phyloP scores from a whole-genome alignment of 2,888 invertebrate species.

The Polyploca ridens region DNA sequence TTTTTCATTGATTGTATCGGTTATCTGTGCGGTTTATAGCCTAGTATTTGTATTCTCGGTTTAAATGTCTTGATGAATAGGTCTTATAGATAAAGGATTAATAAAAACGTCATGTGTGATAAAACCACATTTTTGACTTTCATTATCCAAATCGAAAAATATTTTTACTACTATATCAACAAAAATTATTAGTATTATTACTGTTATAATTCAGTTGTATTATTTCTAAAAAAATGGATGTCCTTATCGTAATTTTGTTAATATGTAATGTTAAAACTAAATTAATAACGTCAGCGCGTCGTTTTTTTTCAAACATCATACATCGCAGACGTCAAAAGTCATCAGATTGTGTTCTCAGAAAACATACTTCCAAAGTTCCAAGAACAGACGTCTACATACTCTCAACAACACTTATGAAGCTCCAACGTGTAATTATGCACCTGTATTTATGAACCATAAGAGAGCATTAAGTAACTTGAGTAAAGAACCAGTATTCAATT shows the following conservation, averaged over 20 bases:
- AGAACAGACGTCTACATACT: slow-evolving; percentile 42
- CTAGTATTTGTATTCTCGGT: neutral
- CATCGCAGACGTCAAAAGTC: neutral
- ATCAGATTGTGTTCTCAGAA: slow-evolving; percentile 51
- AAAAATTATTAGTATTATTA: no score
- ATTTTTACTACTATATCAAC: neutral
- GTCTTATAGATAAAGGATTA: neutral
- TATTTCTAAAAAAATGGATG: no score
- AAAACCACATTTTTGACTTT: neutral
- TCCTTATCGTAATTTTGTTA: no score
- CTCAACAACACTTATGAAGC: slow-evolving; percentile 44
- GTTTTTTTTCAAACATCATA: no score
- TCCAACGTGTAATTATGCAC: slow-evolving; percentile 35
- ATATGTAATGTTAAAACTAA: no score
- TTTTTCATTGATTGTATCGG: slow-evolving; percentile 68
- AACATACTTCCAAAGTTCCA: slow-evolving; percentile 43
- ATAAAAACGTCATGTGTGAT: neutral
- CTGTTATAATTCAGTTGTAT: no score
- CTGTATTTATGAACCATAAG: slow-evolving; percentile 26
- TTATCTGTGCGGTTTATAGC: slow-evolving; percentile 49
- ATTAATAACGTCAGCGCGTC: no score
- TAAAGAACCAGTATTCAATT: slow-evolving; percentile 31
- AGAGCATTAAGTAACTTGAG: slow-evolving; percentile 17
- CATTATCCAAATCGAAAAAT: neutral
- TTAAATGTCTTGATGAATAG: neutral